Evolutionary conservation across 2,888 invertebrate genomes (phyloP), one percentile per base, ranked within the genome.

Genomic region (Anorthoa munda): DNA sequence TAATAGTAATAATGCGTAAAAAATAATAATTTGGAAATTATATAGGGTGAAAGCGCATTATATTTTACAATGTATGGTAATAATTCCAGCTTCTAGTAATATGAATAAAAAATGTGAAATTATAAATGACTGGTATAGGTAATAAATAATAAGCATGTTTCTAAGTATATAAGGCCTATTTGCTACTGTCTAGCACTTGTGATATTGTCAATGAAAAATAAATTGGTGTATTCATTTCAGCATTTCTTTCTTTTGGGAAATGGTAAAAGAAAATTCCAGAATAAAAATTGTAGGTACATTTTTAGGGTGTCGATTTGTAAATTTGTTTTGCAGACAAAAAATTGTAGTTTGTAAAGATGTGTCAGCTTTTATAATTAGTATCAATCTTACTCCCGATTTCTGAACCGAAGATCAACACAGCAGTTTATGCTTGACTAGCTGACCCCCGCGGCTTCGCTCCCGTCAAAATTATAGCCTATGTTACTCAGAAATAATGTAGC

Each of bases 141-240:
- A 51, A 45, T 26, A 59, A 51, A 45, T 26, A 59, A 48, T 77
- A 78, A 81, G 75, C 55, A 60, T 73, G 77, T 80, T 2, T 77
- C 31, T 80, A 66, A 69, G 9, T 81, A 70, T 56, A 9, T 50
- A 67, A 55, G 81, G 78, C 76, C 76, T 78, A 81, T 58, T 79
- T 79, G 66, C 72, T 72, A 81, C 55, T 66, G 13, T 58, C 46
- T 66, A 67, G 50, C n/a, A 74, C n/a, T 80, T 77, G 77, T 77
- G 81, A 77, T 77, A 77, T 74, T 55, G 59, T 56, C 45, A 58
- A 11, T 48, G 21, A 7, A 48, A 31, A 53, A 58, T 26, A 56
- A 56, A 55, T 9, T 11, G 4, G 2, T 56, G 23, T 77, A 17
- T 58, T 46, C 18, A 51, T 51, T 58, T 63, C 23, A 23, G n/a